phyloP scores from a whole-genome alignment of 2,797 vertebrate genomes.

The Micromesistius poutassou region DNA sequence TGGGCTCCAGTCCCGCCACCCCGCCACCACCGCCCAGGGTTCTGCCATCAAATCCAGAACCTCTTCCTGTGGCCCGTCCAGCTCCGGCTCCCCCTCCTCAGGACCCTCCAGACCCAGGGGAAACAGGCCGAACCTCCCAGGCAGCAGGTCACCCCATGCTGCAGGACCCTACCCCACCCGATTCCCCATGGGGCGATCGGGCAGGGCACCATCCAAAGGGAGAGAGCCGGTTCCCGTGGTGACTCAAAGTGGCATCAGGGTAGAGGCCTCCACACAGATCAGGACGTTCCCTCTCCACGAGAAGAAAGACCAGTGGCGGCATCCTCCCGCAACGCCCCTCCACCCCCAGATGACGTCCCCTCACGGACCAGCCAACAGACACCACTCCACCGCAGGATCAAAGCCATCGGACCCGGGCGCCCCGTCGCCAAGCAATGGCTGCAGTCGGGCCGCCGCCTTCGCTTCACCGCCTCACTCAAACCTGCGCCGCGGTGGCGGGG shows the following conservation, averaged over 20 bases:
- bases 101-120: constrained; percentile 74
- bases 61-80: constrained; percentile 44
- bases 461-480: constrained; percentile 20
- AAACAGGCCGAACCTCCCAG: constrained; percentile 43
- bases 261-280: constrained; percentile 37
- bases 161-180: constrained; percentile 32
- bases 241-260: constrained; percentile 23
- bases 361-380: constrained; percentile 65
- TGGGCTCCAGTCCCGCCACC: constrained; percentile 64
- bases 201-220: constrained; percentile 49
- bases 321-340: constrained; percentile 51
- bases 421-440: constrained; percentile 29
- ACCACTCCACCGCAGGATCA: constrained; percentile 43
- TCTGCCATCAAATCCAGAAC: constrained; percentile 27
- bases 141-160: constrained; percentile 50
- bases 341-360: constrained; percentile 29
- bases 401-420: constrained; percentile 61
- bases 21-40: constrained; percentile 23
- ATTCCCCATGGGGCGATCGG: constrained; percentile 51
- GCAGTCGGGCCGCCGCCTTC: constrained; percentile 28
- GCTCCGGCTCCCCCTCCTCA: constrained; percentile 65
- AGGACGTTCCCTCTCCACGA: constrained; percentile 53
- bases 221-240: constrained; percentile 17
- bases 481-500: constrained; percentile 28
- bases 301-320: constrained; percentile 60